Evolutionary conservation across 2,113 vertebrate genomes (phyloP).

Genomic region (Sorex fumeus): DNA sequence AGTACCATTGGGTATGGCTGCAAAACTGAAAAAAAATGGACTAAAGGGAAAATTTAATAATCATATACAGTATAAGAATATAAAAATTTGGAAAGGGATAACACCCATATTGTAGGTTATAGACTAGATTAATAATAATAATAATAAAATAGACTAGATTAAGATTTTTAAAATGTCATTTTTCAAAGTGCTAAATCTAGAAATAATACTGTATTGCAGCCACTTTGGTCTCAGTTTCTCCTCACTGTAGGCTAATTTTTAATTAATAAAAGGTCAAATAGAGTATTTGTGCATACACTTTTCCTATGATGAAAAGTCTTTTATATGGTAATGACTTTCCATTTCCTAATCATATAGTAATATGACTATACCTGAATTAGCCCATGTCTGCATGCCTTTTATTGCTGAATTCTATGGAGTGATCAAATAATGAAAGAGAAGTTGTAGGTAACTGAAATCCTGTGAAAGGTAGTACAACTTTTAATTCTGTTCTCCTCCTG

Average conservation of each 20-base stretch:
- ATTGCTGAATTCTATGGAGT: conserved; percentile 56
- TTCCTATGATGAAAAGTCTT: conserved; percentile 1
- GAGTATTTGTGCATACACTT: neutral
- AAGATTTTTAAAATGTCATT: conserved; percentile 31
- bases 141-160: neutral
- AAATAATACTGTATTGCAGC: neutral
- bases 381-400: conserved; percentile 8
- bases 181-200: conserved; percentile 25
- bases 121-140: conserved; percentile 50
- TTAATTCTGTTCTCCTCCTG: conserved; percentile 16
- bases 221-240: neutral
- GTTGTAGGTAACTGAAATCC: conserved; percentile 34
- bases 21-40: neutral
- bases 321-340: conserved; percentile 28
- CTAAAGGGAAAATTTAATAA: conserved; percentile 15
- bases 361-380: neutral
- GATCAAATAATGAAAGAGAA: conserved; percentile 61
- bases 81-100: neutral
- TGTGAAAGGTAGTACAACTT: neutral
- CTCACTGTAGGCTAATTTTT: neutral
- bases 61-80: neutral
- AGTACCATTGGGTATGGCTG: too few species aligned
- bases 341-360: conserved; percentile 58
- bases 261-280: conserved; percentile 18
- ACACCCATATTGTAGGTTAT: neutral